Evolutionary conservation across 2,797 vertebrate genomes (phyloP), one percentile per base, ranked within the genome.

Genomic region (Platalea minor): DNA sequence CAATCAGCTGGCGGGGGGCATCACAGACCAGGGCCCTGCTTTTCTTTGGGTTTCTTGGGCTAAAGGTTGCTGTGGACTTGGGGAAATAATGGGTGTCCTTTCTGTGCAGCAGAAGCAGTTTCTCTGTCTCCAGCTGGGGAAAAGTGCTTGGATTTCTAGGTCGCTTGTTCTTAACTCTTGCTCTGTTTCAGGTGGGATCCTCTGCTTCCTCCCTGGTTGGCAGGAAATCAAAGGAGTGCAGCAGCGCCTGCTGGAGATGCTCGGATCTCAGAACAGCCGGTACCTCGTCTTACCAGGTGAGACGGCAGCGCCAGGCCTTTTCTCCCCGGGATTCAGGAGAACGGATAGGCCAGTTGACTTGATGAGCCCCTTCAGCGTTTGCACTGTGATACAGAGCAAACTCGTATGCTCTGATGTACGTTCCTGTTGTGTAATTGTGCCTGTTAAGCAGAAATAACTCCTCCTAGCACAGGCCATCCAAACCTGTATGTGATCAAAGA

Each of bases 181-280:
- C 39, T 81, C 86, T 59, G 21, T 97, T 96, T 3, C 97, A 99
- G 99, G 99, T 86, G 99, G 99, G 19, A 98, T 99, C 86, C 97
- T 99, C 95, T 99, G 99, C 98, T 99, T 99, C 96, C 98, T 99
- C 48, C 99, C 99, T 0, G 99, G 99, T 6, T 99, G 99, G 99
- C 99, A 99, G 97, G 99, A 99, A 74, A 99, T 99, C 96, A 99
- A 98, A 80, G 98, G 98, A 6, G 98, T 99, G 67, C 99, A 99
- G 94, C 98, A 99, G 88, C 98, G 98, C 56, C 98, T 99, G 46
- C 96, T 99, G 60, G 97, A 96, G 92, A 98, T 96, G 68, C 90
- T 89, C 1, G 96, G 97, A 13, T 97, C 98, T 17, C 98, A 97
- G 79, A 98, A 98, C 37, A 98, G 98, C 94, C 98, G 98, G 41